These are phyloP conservation scores for Apeira syringaria DNA, from an alignment of 2,888 invertebrate species.

Conservation along the genomic window DNA sequence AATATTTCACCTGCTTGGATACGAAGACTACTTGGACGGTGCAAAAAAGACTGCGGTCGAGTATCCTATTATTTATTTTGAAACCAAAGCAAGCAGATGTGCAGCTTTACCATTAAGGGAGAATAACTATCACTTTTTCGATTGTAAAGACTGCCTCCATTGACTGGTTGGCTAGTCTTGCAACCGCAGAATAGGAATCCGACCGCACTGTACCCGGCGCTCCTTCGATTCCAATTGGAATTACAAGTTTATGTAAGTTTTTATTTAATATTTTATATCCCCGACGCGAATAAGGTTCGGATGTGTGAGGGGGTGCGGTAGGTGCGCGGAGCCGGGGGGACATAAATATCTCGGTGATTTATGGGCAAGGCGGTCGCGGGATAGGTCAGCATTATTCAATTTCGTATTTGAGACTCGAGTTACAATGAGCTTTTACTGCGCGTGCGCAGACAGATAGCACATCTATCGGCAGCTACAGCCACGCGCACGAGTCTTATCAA, in stretches of 20 bases:
- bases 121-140: slow-evolving; percentile 44
- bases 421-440: slow-evolving; percentile 82
- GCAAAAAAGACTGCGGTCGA: slow-evolving; percentile 19
- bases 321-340: slow-evolving; percentile 65
- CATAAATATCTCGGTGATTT: slow-evolving; percentile 84
- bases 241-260: slow-evolving; percentile 79
- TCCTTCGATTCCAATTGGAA: slow-evolving; percentile 74
- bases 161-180: slow-evolving; percentile 49
- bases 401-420: slow-evolving; percentile 82
- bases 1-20: slow-evolving; percentile 9
- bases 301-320: slow-evolving; percentile 51
- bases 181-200: slow-evolving; percentile 66
- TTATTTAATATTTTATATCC: slow-evolving; percentile 81
- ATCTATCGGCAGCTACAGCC: slow-evolving; percentile 55
- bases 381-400: slow-evolving; percentile 84
- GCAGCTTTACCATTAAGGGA: slow-evolving; percentile 24
- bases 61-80: slow-evolving; percentile 33
- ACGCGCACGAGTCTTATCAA: too few species aligned
- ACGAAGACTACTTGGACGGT: slow-evolving; percentile 5
- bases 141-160: slow-evolving; percentile 44
- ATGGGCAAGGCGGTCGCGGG: slow-evolving; percentile 80
- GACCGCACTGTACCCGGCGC: slow-evolving; percentile 59
- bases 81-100: slow-evolving; percentile 20
- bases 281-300: slow-evolving; percentile 67
- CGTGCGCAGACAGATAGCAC: slow-evolving; percentile 74